These are phyloP conservation scores for Dioctria linearis DNA, from an alignment of 2,888 invertebrate species.

Conservation along the genomic window DNA sequence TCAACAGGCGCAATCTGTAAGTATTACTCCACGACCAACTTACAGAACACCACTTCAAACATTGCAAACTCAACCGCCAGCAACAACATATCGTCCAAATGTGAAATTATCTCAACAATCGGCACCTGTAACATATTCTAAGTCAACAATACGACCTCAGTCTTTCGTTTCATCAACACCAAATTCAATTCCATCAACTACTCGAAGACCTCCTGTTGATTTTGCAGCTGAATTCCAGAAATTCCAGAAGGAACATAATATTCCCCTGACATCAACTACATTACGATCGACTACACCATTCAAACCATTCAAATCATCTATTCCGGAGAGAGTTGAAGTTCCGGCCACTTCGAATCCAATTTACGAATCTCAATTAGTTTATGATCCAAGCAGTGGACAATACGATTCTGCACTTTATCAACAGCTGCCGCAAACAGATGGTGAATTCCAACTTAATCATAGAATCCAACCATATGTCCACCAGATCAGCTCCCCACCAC, in stretches of 20 bases:
- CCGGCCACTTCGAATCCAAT: slow-evolving; percentile 75
- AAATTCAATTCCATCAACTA: slow-evolving; percentile 66
- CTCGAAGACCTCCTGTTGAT: slow-evolving; percentile 71
- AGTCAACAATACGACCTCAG: slow-evolving; percentile 64
- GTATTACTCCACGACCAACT: slow-evolving; percentile 76
- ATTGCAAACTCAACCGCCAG: slow-evolving; percentile 74
- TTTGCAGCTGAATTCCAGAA: slow-evolving; percentile 84
- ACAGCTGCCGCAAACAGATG: slow-evolving; percentile 80
- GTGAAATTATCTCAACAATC: slow-evolving; percentile 76
- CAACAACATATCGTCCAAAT: slow-evolving; percentile 79
- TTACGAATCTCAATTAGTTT: slow-evolving; percentile 84
- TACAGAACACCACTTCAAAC: slow-evolving; percentile 71
- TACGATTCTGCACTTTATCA: slow-evolving; percentile 87
- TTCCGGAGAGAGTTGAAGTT: slow-evolving; percentile 69
- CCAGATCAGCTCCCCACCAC: slow-evolving; percentile 69
- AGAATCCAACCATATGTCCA: slow-evolving; percentile 83
- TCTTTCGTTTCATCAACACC: slow-evolving; percentile 51
- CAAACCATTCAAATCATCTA: slow-evolving; percentile 64
- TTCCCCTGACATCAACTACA: slow-evolving; percentile 73
- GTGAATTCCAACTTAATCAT: slow-evolving; percentile 81
- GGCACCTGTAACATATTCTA: slow-evolving; percentile 64
- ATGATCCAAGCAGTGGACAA: slow-evolving; percentile 82
- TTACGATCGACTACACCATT: slow-evolving; percentile 52
- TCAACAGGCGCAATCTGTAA: slow-evolving; percentile 73
- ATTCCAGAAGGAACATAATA: slow-evolving; percentile 79